These are phyloP conservation scores for Acanthopagrus latus DNA, from an alignment of 2,797 vertebrate genomes.

Conservation along the genomic window DNA sequence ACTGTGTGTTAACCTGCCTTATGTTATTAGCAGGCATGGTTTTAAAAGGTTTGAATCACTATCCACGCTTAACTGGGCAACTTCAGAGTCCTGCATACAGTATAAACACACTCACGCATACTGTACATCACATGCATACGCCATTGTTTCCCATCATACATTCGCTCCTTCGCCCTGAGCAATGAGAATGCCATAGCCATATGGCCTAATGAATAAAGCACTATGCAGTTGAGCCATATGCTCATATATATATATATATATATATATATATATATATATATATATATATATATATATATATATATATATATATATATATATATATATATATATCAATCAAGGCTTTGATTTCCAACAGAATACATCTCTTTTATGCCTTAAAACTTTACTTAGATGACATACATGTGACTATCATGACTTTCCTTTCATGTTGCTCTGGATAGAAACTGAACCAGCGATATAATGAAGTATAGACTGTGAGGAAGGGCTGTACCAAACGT, in stretches of 20 bases:
- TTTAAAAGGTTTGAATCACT: conserved; percentile 53
- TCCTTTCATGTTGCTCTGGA: not conserved
- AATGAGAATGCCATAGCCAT: conserved; percentile 66
- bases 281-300: too few species aligned
- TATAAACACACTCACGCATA: conserved; percentile 29
- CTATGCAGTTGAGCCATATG: conserved; percentile 77
- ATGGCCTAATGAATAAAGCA: conserved; percentile 85
- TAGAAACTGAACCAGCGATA: conserved; percentile 1
- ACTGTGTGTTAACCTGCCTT: conserved; percentile 45
- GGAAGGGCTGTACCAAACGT: too few species aligned
- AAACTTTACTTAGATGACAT: conserved; percentile 8
- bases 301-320: too few species aligned
- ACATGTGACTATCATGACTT: not conserved
- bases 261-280: too few species aligned
- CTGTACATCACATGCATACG: conserved; percentile 36
- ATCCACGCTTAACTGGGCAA: conserved; percentile 20
- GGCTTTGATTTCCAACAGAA: conserved; percentile 9
- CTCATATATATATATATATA: too few species aligned
- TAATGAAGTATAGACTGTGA: conserved; percentile 1
- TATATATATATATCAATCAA: too few species aligned
- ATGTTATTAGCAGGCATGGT: conserved; percentile 40
- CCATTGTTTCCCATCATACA: conserved; percentile 46
- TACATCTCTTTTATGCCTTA: conserved; percentile 13
- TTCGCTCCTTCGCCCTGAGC: conserved; percentile 69
- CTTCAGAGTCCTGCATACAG: conserved; percentile 25